Conservation (phyloP, 2,888 invertebrate species). For the Noctua janthe region DNA sequence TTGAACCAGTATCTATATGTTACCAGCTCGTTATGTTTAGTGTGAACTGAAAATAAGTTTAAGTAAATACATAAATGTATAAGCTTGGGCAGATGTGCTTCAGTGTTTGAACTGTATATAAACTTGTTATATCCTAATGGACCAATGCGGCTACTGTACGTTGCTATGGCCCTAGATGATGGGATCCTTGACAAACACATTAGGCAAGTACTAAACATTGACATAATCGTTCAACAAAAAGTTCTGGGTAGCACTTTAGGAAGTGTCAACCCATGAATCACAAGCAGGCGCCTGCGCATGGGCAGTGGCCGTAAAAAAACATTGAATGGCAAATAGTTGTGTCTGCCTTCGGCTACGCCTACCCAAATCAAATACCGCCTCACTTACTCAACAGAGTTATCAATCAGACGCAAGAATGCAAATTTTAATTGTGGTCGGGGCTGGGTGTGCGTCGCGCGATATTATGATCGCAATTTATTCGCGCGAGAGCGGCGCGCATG, state of each 20-base stretch:
- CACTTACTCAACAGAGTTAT: constrained; percentile 85
- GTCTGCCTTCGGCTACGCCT: constrained; percentile 66
- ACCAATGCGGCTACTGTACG: not conserved
- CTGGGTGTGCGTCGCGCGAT: constrained; percentile 80
- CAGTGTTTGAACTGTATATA: not conserved
- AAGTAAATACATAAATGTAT: not conserved
- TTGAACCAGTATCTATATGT: not conserved
- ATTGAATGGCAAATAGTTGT: constrained; percentile 55
- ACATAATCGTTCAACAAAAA: not conserved
- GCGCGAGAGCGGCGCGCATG: constrained; percentile 73
- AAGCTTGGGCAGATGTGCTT: not conserved
- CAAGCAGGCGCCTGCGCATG: constrained; percentile 31
- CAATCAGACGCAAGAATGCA: constrained; percentile 88
- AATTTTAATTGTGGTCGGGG: constrained; percentile 86
- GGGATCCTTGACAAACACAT: constrained; percentile 7
- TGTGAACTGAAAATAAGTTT: not conserved
- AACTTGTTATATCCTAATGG: not conserved
- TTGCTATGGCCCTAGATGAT: not conserved
- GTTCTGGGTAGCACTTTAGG: not conserved
- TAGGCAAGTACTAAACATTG: not conserved
- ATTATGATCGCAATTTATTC: constrained; percentile 86
- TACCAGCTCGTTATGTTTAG: not conserved
- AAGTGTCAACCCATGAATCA: constrained; percentile 22
- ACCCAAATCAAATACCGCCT: constrained; percentile 80
- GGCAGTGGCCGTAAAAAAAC: constrained; percentile 34